A percentile compares a stretch with the other conserved stretches of the same genome.
These are phyloP conservation scores for Resseliella maxima DNA, from an alignment of 2,888 invertebrate genomes.

Conservation along the genomic window DNA sequence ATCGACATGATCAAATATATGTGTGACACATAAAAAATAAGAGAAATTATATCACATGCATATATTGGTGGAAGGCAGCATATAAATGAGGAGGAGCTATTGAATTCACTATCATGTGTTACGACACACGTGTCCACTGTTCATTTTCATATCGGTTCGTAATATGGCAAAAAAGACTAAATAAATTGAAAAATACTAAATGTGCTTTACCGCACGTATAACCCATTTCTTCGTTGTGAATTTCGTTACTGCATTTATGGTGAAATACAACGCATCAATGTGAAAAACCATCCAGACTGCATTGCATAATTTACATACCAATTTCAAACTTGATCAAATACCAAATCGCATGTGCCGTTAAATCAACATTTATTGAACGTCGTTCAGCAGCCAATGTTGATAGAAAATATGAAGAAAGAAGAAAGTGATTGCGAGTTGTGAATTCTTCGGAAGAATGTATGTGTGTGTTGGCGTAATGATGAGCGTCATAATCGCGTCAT, in stretches of 20 bases:
- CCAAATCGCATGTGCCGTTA: neutral
- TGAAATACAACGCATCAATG: neutral
- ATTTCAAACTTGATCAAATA: constrained; percentile 41
- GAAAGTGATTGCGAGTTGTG: neutral
- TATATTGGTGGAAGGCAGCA: neutral
- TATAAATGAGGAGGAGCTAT: neutral
- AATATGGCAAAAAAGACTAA: neutral
- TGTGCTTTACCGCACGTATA: neutral
- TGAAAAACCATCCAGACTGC: neutral
- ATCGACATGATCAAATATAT: neutral
- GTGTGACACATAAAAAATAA: neutral
- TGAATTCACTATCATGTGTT: neutral
- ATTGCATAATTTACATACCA: neutral
- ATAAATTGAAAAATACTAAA: constrained; percentile 8
- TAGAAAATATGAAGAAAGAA: neutral
- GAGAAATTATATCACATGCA: constrained; percentile 14
- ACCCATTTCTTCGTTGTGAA: constrained; percentile 20
- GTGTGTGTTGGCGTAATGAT: neutral
- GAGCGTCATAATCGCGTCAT: neutral
- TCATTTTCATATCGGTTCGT: neutral
- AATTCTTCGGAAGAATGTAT: neutral
- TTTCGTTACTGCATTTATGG: neutral
- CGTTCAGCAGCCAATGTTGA: neutral
- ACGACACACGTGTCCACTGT: constrained; percentile 3
- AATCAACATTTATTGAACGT: neutral